These are phyloP conservation scores for Leucoraja ocellata DNA, from an alignment of 2,797 vertebrate genomes.

Conservation along the genomic window DNA sequence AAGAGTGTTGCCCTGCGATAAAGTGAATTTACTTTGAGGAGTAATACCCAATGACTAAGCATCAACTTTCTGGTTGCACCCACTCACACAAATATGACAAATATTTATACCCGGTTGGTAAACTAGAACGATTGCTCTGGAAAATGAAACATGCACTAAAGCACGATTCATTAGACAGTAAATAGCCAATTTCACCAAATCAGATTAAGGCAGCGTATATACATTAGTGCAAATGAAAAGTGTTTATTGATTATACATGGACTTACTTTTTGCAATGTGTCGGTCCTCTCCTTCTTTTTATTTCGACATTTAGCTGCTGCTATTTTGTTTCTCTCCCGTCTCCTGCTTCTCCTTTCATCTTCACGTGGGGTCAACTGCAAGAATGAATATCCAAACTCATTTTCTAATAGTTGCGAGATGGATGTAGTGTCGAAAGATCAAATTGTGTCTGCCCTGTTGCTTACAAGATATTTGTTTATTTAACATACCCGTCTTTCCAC, in stretches of 20 bases:
- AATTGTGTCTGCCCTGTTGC: not conserved
- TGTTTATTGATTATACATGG: not conserved
- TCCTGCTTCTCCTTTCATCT: slow-evolving; percentile 75
- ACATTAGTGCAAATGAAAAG: not conserved
- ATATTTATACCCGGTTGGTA: not conserved
- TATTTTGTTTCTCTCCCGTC: slow-evolving; percentile 89
- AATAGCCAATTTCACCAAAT: not conserved
- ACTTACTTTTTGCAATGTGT: slow-evolving; percentile 80
- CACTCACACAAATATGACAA: not conserved
- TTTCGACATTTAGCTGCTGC: slow-evolving; percentile 91
- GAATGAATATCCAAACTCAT: slow-evolving; percentile 40
- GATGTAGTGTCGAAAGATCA: not conserved
- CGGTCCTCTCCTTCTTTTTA: slow-evolving; percentile 95
- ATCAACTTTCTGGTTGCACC: not conserved
- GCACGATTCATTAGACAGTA: not conserved
- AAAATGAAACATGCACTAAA: not conserved
- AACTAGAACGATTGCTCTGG: not conserved
- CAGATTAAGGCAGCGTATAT: not conserved
- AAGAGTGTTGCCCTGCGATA: not conserved
- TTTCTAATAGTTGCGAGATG: not conserved
- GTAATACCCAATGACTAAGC: not conserved
- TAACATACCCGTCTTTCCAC: not conserved
- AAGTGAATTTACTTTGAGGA: slow-evolving; percentile 9
- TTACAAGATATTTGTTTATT: not conserved
- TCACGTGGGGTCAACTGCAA: slow-evolving; percentile 66